Evolutionary conservation across 2,797 vertebrate genomes (phyloP).

Genomic region (Lagodon rhomboides): DNA sequence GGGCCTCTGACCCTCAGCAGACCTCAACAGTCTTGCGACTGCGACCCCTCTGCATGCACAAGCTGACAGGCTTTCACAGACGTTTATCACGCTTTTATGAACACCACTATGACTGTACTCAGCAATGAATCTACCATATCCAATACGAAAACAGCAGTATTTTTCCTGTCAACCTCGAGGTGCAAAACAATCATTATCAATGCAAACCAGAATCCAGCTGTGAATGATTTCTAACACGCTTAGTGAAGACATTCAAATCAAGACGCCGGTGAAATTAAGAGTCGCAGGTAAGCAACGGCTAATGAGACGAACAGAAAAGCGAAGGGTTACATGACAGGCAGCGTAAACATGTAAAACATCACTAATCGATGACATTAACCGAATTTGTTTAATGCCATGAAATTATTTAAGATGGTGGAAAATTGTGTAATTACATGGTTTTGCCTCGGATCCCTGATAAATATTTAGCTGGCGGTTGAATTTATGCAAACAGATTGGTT

Average conservation of each 20-base stretch:
- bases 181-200: slow-evolving; percentile 54
- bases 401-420: slow-evolving; percentile 55
- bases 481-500: slow-evolving; percentile 40
- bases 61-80: slow-evolving; percentile 9
- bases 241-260: slow-evolving; percentile 17
- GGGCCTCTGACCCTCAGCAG: slow-evolving; percentile 23
- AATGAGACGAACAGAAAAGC: slow-evolving; percentile 16
- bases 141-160: slow-evolving; percentile 27
- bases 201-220: slow-evolving; percentile 27
- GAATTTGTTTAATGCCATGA: slow-evolving; percentile 45
- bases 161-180: slow-evolving; percentile 39
- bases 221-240: slow-evolving; percentile 22
- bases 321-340: not conserved
- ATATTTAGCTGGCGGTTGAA: slow-evolving; percentile 46
- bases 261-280: slow-evolving; percentile 29
- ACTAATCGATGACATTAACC: slow-evolving; percentile 56
- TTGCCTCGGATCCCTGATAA: slow-evolving; percentile 37
- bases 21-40: slow-evolving; percentile 10
- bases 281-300: slow-evolving; percentile 30
- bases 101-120: not conserved
- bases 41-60: slow-evolving; percentile 18
- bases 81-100: slow-evolving; percentile 23
- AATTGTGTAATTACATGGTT: slow-evolving; percentile 64
- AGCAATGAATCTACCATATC: slow-evolving; percentile 10
- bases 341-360: slow-evolving; percentile 24